Base-by-base conservation (phyloP, 2,797 vertebrate genomes). In the Poeciliopsis infans region DNA sequence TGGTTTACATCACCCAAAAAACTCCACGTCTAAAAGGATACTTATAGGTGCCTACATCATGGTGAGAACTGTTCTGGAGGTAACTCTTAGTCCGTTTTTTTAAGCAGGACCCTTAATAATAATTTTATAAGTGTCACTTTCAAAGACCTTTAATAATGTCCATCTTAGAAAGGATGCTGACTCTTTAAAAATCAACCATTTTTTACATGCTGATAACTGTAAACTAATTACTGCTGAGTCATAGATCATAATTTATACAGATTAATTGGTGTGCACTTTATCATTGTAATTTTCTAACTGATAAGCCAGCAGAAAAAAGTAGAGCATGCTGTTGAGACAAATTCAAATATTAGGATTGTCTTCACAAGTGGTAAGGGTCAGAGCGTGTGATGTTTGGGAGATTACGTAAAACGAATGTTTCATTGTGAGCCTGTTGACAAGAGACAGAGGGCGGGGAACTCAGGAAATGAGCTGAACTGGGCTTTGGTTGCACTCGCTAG, bases 381-480 rank as follows among this genome's bases (percentile, higher is more conserved):
- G 57, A 55, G 78, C 86, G 79, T 87, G 85, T 86, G 90, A 87
- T 83, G 77, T 85, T 76, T 45, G 31, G 76, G 78, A 80, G 45
- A 69, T 83, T 75, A 57, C 3, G 28, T 39, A 73, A 77, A 68
- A 73, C 88, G 82, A 89, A 93, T 82, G 86, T 93, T 96, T 96
- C 95, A 97, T 97, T 98, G 97, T 96, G 93, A 94, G 93, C 78
- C 91, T 97, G 96, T 98, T 98, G 97, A 98, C 97, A 97, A 87
- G 95, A 96, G 96, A 96, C 96, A 95, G 94, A 94, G 90, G 86
- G 89, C 81, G 90, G 86, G 79, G 85, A 94, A 86, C 92, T 91
- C 92, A 97, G 97, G 97, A 98, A 98, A 97, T 97, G 83, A 96
- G 94, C 93, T 94, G 92, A 93, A 92, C 93, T 53, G 89, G 89